Evolutionary conservation across 2,797 vertebrate genomes (phyloP).

Genomic region (Thripadectes ignobilis): DNA sequence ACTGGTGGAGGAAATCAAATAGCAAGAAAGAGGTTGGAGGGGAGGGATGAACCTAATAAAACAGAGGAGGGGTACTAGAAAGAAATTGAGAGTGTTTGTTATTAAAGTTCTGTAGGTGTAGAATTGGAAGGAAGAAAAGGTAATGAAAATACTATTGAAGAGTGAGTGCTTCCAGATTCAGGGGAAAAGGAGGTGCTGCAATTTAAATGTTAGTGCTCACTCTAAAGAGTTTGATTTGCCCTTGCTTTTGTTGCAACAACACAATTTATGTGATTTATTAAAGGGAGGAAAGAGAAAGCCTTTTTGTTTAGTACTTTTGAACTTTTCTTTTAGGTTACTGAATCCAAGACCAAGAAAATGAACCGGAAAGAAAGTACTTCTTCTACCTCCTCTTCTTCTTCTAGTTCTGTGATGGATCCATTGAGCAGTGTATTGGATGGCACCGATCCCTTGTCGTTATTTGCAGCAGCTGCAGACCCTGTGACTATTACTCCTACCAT

Average conservation of each 20-base stretch:
- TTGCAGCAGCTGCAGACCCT: constrained; percentile 84
- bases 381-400: constrained; percentile 92
- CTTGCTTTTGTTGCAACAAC: neutral
- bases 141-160: neutral
- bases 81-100: neutral
- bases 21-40: neutral
- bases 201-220: neutral
- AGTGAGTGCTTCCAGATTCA: neutral
- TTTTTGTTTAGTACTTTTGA: neutral
- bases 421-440: constrained; percentile 93
- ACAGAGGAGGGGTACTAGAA: neutral
- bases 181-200: neutral
- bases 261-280: neutral
- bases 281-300: neutral
- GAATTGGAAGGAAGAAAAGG: neutral
- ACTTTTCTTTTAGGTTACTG: constrained; percentile 81
- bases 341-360: constrained; percentile 88
- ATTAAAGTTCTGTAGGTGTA: neutral
- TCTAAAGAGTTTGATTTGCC: neutral
- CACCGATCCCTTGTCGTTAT: constrained; percentile 92
- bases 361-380: constrained; percentile 90
- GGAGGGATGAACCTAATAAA: neutral
- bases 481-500: neutral
- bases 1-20: neutral
- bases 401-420: constrained; percentile 86